Base-by-base conservation (phyloP, 2,888 invertebrate species). In the Cheilosia impressa region DNA sequence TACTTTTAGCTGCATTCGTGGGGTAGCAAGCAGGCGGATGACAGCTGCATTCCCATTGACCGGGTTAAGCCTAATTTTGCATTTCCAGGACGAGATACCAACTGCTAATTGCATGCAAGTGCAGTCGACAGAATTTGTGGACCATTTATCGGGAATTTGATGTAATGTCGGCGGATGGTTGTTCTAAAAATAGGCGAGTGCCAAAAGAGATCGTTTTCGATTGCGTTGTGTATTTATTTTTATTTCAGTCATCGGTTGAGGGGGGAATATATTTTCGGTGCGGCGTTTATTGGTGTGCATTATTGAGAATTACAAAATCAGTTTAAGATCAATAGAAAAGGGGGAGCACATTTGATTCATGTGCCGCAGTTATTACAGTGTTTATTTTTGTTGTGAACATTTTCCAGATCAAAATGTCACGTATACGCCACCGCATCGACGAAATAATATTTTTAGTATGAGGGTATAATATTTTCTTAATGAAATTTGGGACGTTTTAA, bases 1-100 rank as follows among this genome's bases (percentile, higher is more conserved):
- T 71, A 79, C 75, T 69, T 84, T 79, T 75, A 69, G 80, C 15
- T 80, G 84, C 84, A 76, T 60, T 76, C 50, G 68, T 60, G 17
- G 53, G 75, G 57, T 31, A 31, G 50, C 62, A 31, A 52, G 75
- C 55, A 50, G 34, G 27, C 72, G 55, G 55, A 38, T 38, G 75
- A 75, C 84, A 84, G 84, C 84, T 78, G 83, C 57, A 17, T 62
- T 45, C 50, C 34, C 53, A 60, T 63, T 63, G 43, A 63, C 68
- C 68, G 50, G 62, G 50, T 57, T 34, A 22, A 60, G 72, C 72
- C 55, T 60, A 43, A 63, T 19, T 76, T 75, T 43, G 38, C 41
- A 63, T 63, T 75, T 84, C 84, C 84, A 84, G 73, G 57, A 84
- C 57, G 55, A 27, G 6, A 19, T 34, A 41, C 5, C 19, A 62